These are phyloP conservation scores for Harpalus rubripes DNA, from an alignment of 2,888 invertebrate species.

Conservation along the genomic window DNA sequence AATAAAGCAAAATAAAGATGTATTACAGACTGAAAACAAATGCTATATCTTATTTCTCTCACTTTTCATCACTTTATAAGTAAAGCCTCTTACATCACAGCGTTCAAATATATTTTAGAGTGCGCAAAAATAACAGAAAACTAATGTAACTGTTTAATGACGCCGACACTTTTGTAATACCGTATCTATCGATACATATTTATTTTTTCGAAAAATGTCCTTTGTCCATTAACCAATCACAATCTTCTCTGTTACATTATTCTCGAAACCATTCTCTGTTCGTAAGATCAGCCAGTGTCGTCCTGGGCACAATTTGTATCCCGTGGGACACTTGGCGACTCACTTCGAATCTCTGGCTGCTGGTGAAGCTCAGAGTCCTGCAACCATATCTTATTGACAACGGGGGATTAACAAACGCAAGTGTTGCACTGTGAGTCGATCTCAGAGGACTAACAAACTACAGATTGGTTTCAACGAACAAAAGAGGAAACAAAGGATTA, in stretches of 20 bases:
- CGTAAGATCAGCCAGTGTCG: constrained; percentile 22
- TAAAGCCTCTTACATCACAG: too few species aligned
- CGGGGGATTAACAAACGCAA: constrained; percentile 51
- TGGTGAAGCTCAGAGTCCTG: neutral
- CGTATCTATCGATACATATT: too few species aligned
- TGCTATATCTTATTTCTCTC: too few species aligned
- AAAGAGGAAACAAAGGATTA: neutral
- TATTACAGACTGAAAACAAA: too few species aligned
- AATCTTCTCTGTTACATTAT: neutral
- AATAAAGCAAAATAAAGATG: too few species aligned
- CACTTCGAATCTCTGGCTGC: neutral
- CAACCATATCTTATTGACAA: constrained; percentile 49
- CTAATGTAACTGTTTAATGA: too few species aligned
- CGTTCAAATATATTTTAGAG: too few species aligned
- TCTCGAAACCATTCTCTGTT: neutral
- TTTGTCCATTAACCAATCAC: neutral
- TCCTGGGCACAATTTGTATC: constrained; percentile 15
- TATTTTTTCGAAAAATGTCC: too few species aligned
- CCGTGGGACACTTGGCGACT: constrained; percentile 26
- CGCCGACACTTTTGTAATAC: too few species aligned
- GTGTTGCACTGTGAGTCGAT: constrained; percentile 19
- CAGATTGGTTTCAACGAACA: neutral
- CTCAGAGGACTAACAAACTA: constrained; percentile 9
- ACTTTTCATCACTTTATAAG: too few species aligned
- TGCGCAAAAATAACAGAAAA: too few species aligned